phyloP scores from a whole-genome alignment of 2,888 invertebrate genomes.

The Dromius quadrimaculatus region DNA sequence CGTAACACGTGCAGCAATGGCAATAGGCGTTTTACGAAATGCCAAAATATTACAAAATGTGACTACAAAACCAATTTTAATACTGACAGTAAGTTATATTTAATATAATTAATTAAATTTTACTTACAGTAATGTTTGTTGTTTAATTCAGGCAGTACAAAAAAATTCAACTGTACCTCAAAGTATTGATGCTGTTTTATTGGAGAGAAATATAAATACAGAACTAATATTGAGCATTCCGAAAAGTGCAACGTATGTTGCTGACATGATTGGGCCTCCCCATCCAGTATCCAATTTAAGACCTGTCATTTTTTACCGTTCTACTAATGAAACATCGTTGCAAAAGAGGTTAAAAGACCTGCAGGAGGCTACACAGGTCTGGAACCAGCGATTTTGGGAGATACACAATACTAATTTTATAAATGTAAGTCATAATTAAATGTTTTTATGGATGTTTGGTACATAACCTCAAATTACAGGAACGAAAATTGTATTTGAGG shows the following conservation, averaged over 20 bases:
- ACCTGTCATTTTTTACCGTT: conserved; percentile 75
- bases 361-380: conserved; percentile 78
- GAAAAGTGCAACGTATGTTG: conserved; percentile 1
- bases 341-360: conserved; percentile 75
- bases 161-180: conserved; percentile 33
- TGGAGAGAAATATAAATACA: conserved; percentile 24
- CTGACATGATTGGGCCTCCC: conserved; percentile 83
- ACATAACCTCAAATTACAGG: conserved; percentile 64
- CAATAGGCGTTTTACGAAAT: conserved; percentile 29
- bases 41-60: conserved; percentile 32
- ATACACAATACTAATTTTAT: conserved; percentile 83
- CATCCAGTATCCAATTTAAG: conserved; percentile 85
- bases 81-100: conserved; percentile 23
- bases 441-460: conserved; percentile 53
- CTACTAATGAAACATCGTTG: conserved; percentile 74
- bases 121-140: neutral
- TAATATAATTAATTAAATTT: neutral
- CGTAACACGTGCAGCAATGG: conserved; percentile 26
- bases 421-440: conserved; percentile 69
- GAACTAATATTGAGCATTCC: conserved; percentile 14
- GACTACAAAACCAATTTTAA: conserved; percentile 10
- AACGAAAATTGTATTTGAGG: conserved; percentile 70
- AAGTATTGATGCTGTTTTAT: conserved; percentile 28
- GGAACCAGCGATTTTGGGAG: conserved; percentile 90
- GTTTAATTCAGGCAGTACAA: conserved; percentile 29